These are phyloP conservation scores for Mystacides longicornis DNA, from an alignment of 2,888 invertebrate genomes.

Conservation along the genomic window DNA sequence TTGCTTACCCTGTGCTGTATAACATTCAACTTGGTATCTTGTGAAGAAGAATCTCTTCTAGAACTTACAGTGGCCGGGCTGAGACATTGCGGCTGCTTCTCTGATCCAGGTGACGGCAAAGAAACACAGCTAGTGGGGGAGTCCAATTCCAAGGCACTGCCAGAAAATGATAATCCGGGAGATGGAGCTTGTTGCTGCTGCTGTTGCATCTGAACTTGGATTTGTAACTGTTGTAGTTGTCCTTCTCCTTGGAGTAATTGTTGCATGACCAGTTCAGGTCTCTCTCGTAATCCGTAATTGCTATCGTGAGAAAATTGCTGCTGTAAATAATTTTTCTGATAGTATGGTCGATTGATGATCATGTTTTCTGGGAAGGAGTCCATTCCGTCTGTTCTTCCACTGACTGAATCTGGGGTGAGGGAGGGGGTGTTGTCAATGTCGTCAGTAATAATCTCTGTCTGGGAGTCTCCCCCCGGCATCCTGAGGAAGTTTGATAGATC, in stretches of 20 bases:
- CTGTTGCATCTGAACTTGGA: constrained; percentile 61
- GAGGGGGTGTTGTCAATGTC: constrained; percentile 67
- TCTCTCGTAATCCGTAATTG: constrained; percentile 55
- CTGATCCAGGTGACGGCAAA: constrained; percentile 64
- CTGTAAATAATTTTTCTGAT: constrained; percentile 45
- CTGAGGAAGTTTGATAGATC: constrained; percentile 71
- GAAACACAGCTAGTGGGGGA: constrained; percentile 70
- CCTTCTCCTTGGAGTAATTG: constrained; percentile 49
- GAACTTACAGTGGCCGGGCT: constrained; percentile 63
- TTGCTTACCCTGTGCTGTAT: constrained; percentile 85
- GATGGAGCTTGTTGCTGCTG: constrained; percentile 48
- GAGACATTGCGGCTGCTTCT: constrained; percentile 52
- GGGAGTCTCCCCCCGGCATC: constrained; percentile 51
- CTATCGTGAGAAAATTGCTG: constrained; percentile 45
- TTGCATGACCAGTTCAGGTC: constrained; percentile 52
- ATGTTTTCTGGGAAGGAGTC: constrained; percentile 73
- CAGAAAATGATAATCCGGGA: constrained; percentile 56
- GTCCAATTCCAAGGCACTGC: constrained; percentile 59
- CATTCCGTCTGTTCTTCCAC: constrained; percentile 52
- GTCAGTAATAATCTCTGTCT: constrained; percentile 60
- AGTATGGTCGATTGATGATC: constrained; percentile 52
- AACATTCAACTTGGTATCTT: constrained; percentile 56
- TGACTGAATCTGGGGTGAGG: constrained; percentile 58
- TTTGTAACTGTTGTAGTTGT: constrained; percentile 58
- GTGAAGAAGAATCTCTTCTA: constrained; percentile 51